Evolutionary conservation across 1,140 invertebrate species (phyloP).

Genomic region (Musca domestica): DNA sequence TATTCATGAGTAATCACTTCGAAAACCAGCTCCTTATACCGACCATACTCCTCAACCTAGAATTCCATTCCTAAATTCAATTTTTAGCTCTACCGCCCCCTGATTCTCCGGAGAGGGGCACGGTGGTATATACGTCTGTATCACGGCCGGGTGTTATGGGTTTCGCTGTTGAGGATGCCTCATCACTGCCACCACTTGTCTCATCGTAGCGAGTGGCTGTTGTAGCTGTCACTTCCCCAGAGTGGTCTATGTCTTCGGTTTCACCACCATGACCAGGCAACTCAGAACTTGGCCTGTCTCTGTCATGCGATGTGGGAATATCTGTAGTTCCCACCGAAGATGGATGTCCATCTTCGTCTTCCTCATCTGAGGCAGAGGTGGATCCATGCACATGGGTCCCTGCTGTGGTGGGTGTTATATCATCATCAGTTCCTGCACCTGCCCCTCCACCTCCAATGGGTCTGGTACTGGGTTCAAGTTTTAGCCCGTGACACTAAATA

Average conservation of each 20-base stretch:
- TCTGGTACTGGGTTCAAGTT: background rate
- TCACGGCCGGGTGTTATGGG: constrained; percentile 29
- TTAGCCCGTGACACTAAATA: too few relatives aligned
- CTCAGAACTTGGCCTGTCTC: constrained; percentile 12
- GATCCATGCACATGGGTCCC: background rate
- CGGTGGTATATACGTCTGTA: constrained; percentile 31
- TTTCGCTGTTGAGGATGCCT: background rate
- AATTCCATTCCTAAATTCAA: too few relatives aligned
- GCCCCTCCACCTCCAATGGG: too few relatives aligned
- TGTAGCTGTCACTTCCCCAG: constrained; percentile 31
- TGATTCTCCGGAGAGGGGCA: background rate
- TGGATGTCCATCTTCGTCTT: background rate
- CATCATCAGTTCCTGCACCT: background rate
- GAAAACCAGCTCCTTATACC: too few relatives aligned
- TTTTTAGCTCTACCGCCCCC: background rate
- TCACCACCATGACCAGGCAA: too few relatives aligned
- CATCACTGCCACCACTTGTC: background rate
- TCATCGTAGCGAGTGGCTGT: background rate
- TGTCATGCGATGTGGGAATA: background rate
- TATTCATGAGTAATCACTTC: too few relatives aligned
- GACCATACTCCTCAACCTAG: too few relatives aligned
- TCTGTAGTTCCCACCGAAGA: constrained; percentile 9
- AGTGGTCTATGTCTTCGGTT: constrained; percentile 33
- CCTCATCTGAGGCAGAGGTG: background rate
- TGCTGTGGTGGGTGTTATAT: background rate